Base-by-base conservation (phyloP, 2,888 invertebrate genomes). In the Drosophila lutescens region DNA sequence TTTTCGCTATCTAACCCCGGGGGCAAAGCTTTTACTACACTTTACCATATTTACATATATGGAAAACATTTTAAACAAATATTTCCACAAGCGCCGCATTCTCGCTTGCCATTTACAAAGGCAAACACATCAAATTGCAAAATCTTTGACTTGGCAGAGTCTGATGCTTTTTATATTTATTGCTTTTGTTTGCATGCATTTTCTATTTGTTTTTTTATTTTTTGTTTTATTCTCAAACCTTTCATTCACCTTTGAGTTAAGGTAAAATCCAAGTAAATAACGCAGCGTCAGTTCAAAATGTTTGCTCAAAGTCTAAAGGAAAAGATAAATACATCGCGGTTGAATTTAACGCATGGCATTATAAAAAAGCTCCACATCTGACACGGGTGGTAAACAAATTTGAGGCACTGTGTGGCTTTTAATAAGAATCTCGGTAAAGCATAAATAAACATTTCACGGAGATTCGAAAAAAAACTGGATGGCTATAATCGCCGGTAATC, bases 91-190 rank as follows among this genome's bases (percentile, higher is more conserved):
- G 53, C 58, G 43, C 58, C 44, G 65, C 62, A 70, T 71, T 63
- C 47, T 70, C 46, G 32, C 49, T 75, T 63, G 58, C 49, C 51
- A 44, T 63, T 72, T 72, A 71, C 67, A 71, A 55, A 63, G 30
- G 49, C 63, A 79, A 78, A 70, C 72, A 78, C 59, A 72, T 78
- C 57, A 68, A 49, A 55, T 56, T 59, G 36, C 57, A 61, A 66
- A 70, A 68, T 68, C 67, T 73, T 69, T 60, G 75, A 67, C 55
- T 49, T 43, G 55, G 67, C 67, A 38, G 62, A 10, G 12, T 38
- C 17, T 53, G 32, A n/a, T 54, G 20, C 32, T 23, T 58, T 41
- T 17, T 56, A 26, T 56, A 41, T 36, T 50, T 51, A 34, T 51
- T 40, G 15, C 36, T 34, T 9, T 34, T 54, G 26, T 56, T 46